These are phyloP conservation scores for Anguilla megastoma DNA, from an alignment of 2,797 vertebrate genomes.

Conservation along the genomic window DNA sequence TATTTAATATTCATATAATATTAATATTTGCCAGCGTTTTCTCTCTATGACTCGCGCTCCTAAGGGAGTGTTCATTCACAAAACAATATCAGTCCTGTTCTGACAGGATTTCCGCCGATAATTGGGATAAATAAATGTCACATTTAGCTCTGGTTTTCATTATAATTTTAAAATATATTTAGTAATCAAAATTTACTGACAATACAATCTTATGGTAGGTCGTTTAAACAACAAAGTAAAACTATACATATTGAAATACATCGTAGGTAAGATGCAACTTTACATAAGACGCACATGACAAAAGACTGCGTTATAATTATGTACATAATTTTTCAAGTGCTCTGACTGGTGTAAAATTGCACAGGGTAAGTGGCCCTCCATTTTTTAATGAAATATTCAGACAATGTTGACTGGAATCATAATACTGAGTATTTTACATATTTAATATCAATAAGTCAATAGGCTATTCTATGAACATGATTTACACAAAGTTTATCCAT, in stretches of 20 bases:
- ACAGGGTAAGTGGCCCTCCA: background rate
- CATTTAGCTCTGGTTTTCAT: background rate
- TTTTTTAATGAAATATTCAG: background rate
- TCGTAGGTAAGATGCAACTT: background rate
- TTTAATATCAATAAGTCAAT: background rate
- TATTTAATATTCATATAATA: background rate
- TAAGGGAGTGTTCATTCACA: background rate
- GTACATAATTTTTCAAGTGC: background rate
- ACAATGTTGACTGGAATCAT: background rate
- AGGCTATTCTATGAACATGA: background rate
- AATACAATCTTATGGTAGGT: background rate
- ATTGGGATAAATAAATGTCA: background rate
- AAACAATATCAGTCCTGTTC: background rate
- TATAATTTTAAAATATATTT: background rate
- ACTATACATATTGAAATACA: background rate
- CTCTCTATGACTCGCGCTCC: background rate
- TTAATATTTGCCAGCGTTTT: background rate
- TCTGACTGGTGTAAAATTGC: background rate
- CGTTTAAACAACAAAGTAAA: background rate
- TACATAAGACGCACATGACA: background rate
- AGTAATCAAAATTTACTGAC: background rate
- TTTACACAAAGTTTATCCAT: background rate
- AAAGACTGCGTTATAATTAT: background rate
- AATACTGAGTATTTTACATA: background rate
- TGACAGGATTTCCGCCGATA: background rate